A percentile compares a stretch with the other conserved stretches of the same genome.
Evolutionary conservation across 2,113 vertebrate species (phyloP).

Genomic region (Xiphorhynchus elegans): DNA sequence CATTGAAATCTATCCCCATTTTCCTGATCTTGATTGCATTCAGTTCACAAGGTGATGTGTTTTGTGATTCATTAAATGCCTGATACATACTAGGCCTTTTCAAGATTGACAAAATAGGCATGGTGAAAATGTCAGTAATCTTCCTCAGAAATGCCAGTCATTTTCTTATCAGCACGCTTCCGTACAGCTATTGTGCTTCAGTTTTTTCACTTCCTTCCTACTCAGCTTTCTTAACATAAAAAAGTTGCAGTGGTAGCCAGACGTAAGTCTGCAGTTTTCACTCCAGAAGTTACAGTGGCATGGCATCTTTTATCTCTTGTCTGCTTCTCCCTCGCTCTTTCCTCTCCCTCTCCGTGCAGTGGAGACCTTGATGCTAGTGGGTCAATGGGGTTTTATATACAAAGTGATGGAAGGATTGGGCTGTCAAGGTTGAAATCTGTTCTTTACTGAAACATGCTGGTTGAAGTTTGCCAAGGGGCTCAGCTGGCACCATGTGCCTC

Average conservation of each 20-base stretch:
- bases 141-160: slow-evolving; percentile 31
- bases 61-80: slow-evolving; percentile 37
- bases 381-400: background rate
- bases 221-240: background rate
- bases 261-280: background rate
- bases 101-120: slow-evolving; percentile 32
- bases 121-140: slow-evolving; percentile 56
- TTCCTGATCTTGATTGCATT: slow-evolving; percentile 24
- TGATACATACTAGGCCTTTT: background rate
- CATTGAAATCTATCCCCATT: background rate
- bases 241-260: background rate
- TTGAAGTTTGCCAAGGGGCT: background rate
- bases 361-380: background rate
- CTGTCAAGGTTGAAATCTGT: background rate
- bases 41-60: slow-evolving; percentile 17
- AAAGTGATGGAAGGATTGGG: background rate
- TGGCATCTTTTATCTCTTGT: background rate
- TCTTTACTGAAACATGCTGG: background rate
- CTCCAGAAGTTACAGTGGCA: background rate
- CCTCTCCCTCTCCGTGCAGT: background rate
- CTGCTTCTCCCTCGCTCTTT: background rate
- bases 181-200: background rate
- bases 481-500: background rate
- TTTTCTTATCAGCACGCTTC: slow-evolving; percentile 22
- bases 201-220: background rate